Conservation (phyloP, 1,140 invertebrate species). For the Homalodisca vitripennis region DNA sequence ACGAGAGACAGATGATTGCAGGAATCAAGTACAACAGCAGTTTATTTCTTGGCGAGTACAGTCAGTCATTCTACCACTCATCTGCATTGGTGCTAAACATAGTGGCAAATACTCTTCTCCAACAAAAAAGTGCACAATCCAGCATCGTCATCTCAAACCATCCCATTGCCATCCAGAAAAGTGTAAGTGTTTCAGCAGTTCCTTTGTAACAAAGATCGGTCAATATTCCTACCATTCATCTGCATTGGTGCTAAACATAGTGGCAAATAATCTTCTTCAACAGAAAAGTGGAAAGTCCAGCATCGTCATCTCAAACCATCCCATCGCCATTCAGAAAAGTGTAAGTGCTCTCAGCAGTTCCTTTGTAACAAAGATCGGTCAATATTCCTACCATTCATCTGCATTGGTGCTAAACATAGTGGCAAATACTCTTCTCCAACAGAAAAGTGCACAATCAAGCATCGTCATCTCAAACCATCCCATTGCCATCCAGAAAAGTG, state of each 20-base stretch:
- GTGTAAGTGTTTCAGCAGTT: neutral
- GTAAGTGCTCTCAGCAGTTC: neutral
- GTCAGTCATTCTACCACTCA: neutral
- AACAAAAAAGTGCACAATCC: neutral
- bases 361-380: neutral
- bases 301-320: neutral
- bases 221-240: neutral
- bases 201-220: neutral
- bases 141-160: neutral
- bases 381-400: neutral
- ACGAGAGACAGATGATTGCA: conserved; percentile 3
- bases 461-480: neutral
- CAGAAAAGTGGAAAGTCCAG: neutral
- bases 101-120: neutral
- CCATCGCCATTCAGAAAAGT: neutral
- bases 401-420: neutral
- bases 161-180: neutral
- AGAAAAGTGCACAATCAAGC: neutral
- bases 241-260: neutral
- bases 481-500: neutral
- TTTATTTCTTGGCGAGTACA: neutral
- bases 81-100: neutral
- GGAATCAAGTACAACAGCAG: neutral
- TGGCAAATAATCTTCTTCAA: neutral
- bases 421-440: neutral